Percentiles rank a stretch among this genome's conserved stretches.
phyloP scores from a whole-genome alignment of 2,113 vertebrate species.

The Hepsetus odoe region DNA sequence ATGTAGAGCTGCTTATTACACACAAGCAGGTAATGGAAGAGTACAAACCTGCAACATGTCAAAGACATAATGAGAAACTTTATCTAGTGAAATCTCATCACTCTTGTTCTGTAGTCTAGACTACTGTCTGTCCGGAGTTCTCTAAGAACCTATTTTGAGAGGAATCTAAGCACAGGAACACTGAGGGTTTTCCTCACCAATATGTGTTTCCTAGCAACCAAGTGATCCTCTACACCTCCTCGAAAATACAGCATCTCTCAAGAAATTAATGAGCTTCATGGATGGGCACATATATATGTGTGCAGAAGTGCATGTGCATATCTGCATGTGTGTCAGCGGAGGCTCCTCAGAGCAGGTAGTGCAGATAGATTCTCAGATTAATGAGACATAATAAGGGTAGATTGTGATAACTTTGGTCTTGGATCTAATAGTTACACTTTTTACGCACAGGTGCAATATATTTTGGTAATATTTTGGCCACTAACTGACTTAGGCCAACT shows the following conservation, averaged over 20 bases:
- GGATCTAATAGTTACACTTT: background rate
- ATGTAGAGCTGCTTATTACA: background rate
- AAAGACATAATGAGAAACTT: background rate
- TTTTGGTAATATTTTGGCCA: background rate
- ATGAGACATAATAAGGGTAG: background rate
- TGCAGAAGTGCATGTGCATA: constrained; percentile 7
- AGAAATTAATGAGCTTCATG: constrained; percentile 47
- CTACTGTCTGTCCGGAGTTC: constrained; percentile 3
- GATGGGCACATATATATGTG: background rate
- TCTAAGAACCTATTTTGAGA: constrained; percentile 30
- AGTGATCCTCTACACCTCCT: constrained; percentile 41
- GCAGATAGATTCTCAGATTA: background rate
- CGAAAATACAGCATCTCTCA: constrained; percentile 41
- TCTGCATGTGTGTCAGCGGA: constrained; percentile 3
- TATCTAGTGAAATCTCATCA: background rate
- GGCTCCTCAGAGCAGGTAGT: background rate
- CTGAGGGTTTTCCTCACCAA: constrained; percentile 42
- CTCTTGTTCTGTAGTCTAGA: constrained; percentile 14
- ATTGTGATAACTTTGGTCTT: background rate
- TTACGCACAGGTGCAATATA: background rate
- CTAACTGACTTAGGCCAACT: background rate
- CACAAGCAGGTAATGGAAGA: background rate
- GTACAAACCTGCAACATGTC: background rate
- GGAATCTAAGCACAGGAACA: constrained; percentile 12
- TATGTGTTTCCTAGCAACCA: constrained; percentile 57